Conservation (phyloP, 1,140 invertebrate species). For the Condylostylus longicornis region DNA sequence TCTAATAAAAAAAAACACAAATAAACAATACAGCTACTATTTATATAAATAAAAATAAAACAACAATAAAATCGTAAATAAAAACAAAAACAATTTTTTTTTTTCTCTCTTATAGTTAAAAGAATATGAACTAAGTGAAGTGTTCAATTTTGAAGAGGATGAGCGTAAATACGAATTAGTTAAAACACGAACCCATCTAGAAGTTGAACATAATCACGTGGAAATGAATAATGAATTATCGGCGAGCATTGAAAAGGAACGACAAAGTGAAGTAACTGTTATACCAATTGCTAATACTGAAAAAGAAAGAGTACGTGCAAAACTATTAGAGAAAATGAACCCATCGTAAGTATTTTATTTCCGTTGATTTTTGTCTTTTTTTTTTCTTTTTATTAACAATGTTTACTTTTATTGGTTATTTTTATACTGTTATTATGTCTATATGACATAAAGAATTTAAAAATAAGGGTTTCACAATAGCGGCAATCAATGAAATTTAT, state of each 20-base stretch:
- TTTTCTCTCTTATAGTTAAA: constrained; percentile 44
- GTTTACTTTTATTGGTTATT: no score
- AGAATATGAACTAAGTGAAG: constrained; percentile 72
- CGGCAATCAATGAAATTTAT: no score
- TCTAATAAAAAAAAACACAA: no score
- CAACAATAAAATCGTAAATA: no score
- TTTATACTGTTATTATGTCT: no score
- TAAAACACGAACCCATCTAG: constrained; percentile 47
- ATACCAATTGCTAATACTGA: constrained; percentile 18
- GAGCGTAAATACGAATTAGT: constrained; percentile 61
- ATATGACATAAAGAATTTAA: no score
- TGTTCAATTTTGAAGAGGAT: constrained; percentile 64
- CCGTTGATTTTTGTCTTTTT: no score
- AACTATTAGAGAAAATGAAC: constrained; percentile 30
- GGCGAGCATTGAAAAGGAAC: constrained; percentile 59
- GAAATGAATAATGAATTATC: constrained; percentile 55
- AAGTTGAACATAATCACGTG: constrained; percentile 43
- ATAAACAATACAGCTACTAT: no score
- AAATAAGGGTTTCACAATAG: no score
- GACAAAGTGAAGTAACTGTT: constrained; percentile 22
- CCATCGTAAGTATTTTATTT: constrained; percentile 23
- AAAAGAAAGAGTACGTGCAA: constrained; percentile 24
- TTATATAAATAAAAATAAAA: no score
- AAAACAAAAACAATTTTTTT: no score
- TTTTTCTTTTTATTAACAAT: no score